A percentile compares a stretch with the other conserved stretches of the same genome.
These are phyloP conservation scores for Prochilodus magdalenae DNA, from an alignment of 2,113 vertebrate species.

Conservation along the genomic window DNA sequence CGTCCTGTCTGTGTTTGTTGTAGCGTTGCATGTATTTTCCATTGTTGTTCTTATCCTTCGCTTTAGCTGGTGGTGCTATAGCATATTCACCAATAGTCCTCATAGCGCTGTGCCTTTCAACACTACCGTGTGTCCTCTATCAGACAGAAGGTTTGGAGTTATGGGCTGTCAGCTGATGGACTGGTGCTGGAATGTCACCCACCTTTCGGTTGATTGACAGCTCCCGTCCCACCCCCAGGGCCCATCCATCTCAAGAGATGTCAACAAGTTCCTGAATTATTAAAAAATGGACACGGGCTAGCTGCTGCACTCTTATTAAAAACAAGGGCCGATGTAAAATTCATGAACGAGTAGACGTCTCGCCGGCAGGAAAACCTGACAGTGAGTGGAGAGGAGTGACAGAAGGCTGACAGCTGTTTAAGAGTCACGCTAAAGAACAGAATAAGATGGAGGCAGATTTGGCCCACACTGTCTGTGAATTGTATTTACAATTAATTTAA, in stretches of 20 bases:
- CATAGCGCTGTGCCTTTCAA: not conserved
- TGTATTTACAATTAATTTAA: not conserved
- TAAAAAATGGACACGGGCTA: conserved; percentile 1
- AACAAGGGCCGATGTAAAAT: not conserved
- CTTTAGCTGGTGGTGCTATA: not conserved
- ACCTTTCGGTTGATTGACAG: not conserved
- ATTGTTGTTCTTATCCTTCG: not conserved
- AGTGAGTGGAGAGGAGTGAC: not conserved
- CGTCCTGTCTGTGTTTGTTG: too few species aligned
- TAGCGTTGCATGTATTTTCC: not conserved
- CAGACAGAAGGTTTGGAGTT: not conserved
- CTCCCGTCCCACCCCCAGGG: not conserved
- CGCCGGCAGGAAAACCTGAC: not conserved
- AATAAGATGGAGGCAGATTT: not conserved
- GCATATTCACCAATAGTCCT: not conserved
- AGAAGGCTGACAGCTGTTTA: not conserved
- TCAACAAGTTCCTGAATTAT: conserved; percentile 5
- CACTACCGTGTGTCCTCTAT: not conserved
- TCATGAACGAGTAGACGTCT: not conserved
- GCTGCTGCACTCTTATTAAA: conserved; percentile 8
- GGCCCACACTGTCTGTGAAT: not conserved
- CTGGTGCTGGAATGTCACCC: not conserved
- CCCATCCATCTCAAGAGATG: not conserved
- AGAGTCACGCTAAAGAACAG: not conserved
- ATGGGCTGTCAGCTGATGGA: not conserved